These are phyloP conservation scores for Xiphorhynchus erythropygius DNA, from an alignment of 2,797 vertebrate species.

Conservation along the genomic window DNA sequence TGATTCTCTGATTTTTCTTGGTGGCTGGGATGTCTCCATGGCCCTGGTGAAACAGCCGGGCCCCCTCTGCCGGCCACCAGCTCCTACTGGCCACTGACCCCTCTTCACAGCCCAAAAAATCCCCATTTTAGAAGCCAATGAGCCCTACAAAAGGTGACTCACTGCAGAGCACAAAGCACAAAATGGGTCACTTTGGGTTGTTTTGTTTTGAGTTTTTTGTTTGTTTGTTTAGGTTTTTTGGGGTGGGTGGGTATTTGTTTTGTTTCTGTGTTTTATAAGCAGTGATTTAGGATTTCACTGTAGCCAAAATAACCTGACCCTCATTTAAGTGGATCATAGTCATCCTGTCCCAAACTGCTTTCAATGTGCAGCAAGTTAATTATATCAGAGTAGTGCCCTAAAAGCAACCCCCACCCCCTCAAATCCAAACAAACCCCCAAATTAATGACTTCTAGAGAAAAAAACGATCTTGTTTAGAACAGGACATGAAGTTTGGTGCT, in stretches of 20 bases:
- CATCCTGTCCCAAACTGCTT: neutral
- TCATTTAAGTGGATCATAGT: neutral
- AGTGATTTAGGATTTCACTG: neutral
- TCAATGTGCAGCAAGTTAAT: neutral
- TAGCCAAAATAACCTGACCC: neutral
- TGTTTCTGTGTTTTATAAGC: neutral
- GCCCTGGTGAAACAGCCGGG: constrained; percentile 66
- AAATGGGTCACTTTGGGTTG: fast-evolving
- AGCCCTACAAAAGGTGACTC: neutral
- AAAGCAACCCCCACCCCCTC: neutral
- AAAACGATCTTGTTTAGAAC: neutral
- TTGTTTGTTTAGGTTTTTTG: neutral
- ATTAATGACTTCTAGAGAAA: fast-evolving
- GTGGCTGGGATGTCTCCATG: neutral
- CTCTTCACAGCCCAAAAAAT: neutral
- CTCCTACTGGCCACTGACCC: neutral
- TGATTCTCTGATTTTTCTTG: neutral
- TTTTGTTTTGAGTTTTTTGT: neutral
- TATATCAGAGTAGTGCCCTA: neutral
- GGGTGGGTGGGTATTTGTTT: neutral
- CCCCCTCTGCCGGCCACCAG: constrained; percentile 77
- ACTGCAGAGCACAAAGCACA: neutral
- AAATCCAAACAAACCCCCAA: neutral
- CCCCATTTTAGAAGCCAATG: fast-evolving
- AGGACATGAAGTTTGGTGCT: fast-evolving